phyloP scores from a whole-genome alignment of 2,888 invertebrate species.

The Ophion ventricosus region DNA sequence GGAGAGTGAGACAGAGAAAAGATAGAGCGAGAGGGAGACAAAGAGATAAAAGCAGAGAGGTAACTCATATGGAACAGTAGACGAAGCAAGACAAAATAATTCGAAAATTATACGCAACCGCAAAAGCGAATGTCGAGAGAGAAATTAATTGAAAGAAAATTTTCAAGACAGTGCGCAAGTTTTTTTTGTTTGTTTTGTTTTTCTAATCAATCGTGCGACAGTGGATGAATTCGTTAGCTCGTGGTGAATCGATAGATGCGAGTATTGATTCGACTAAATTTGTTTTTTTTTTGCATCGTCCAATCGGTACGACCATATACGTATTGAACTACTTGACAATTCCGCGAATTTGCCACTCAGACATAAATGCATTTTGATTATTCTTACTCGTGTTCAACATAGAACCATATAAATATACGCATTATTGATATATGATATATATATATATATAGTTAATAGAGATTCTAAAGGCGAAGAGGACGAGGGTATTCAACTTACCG shows the following conservation, averaged over 20 bases:
- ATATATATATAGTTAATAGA: not conserved
- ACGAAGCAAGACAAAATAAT: slow-evolving; percentile 22
- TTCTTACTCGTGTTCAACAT: not conserved
- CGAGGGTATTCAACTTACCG: slow-evolving; percentile 76
- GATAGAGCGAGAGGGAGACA: slow-evolving; percentile 40
- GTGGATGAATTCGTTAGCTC: slow-evolving; percentile 64
- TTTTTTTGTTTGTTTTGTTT: too few species aligned
- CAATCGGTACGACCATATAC: not conserved
- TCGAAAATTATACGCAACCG: slow-evolving; percentile 9
- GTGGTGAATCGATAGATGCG: slow-evolving; percentile 66
- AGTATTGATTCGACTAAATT: slow-evolving; percentile 48
- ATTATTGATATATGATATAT: not conserved
- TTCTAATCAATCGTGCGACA: slow-evolving; percentile 12
- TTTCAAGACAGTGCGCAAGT: not conserved
- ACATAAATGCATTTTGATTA: too few species aligned
- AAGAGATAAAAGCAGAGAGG: slow-evolving; percentile 4
- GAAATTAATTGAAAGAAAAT: slow-evolving; percentile 2
- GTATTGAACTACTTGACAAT: too few species aligned
- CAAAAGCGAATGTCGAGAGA: not conserved
- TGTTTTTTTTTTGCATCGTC: slow-evolving; percentile 16
- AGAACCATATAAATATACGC: not conserved
- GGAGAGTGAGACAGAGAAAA: slow-evolving; percentile 17
- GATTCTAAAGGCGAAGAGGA: too few species aligned
- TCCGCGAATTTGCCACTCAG: not conserved
- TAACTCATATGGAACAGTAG: slow-evolving; percentile 16